Base-by-base conservation (phyloP, 2,888 invertebrate genomes). In the Ptilodon capucinus region DNA sequence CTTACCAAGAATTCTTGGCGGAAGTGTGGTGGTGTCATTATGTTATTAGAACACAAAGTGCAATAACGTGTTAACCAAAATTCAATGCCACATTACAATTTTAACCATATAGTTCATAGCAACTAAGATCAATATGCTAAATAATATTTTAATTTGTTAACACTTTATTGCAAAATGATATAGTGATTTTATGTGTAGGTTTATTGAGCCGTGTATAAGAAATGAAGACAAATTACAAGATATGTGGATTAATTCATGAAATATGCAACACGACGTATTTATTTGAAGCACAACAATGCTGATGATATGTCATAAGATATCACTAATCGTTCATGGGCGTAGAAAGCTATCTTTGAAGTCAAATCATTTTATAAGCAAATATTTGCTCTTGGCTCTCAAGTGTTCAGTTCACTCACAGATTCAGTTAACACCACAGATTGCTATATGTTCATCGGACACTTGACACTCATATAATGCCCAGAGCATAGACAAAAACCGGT, bases 271-370 rank as follows among this genome's bases (percentile, higher is more conserved):
- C 70, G 74, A 79, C 71, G 71, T 77, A 79, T 71, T 76, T 66
- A 76, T 79, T 74, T 75, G 78, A 86, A 87, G 86, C 84, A 76
- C 84, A 87, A 88, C 86, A 86, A 87, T 81, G 84, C 81, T 58
- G 81, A 86, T 89, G 88, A 88, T 89, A 89, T 88, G 89, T 90
- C 54, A 71, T 76, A 73, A 79, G 76, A 78, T 84, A 85, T 76
- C 71, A 79, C 73, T 77, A 76, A 68, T 68, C 16, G 2, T 41
- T 30, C 28, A 25, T 25, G 28, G 18, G 28, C 28, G 17, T 34
- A 34, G 17, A 11, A 30, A 17, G 17, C n/a, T 1, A 41, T 28
- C 5, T 41, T n/a, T 7, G 7, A 21, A 28, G 11, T 16, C 9
- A 32, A 6, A 32, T 5, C 14, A n/a, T n/a, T n/a, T n/a, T n/a